Conservation (phyloP, 35 echinoderm and acorn worm genomes). For the Heliocidaris erythrogramma region DNA sequence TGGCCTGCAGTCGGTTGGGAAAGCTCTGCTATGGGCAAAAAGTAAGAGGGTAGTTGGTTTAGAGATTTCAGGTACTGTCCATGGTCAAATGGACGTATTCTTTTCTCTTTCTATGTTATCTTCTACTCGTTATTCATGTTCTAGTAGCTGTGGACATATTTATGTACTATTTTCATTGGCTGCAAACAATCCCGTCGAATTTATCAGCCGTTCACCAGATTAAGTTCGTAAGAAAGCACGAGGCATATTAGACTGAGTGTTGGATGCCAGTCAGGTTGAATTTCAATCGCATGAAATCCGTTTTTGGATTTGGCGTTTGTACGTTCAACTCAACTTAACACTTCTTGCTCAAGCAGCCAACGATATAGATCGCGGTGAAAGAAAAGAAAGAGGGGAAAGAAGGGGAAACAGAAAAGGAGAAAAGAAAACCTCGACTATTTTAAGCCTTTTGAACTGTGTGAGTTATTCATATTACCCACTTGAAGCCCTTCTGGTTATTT, state of each 20-base stretch:
- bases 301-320: neutral
- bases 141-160: neutral
- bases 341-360: neutral
- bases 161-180: neutral
- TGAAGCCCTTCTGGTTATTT: neutral
- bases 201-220: constrained; percentile 7
- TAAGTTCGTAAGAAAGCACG: neutral
- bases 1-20: too few relatives aligned
- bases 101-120: too few relatives aligned
- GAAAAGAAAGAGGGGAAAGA: neutral
- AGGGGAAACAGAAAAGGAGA: neutral
- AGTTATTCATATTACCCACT: constrained; percentile 18
- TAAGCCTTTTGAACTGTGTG: neutral
- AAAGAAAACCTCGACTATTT: neutral
- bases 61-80: too few relatives aligned
- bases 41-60: too few relatives aligned
- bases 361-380: neutral
- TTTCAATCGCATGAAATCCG: neutral
- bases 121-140: neutral
- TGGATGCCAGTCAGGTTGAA: neutral
- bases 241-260: neutral
- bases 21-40: too few relatives aligned
- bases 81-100: too few relatives aligned
- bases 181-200: neutral
- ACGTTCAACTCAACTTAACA: constrained; percentile 9